A percentile compares a stretch with the other conserved stretches of the same genome.
phyloP scores from a whole-genome alignment of 2,888 invertebrate species.

The Temnothorax unifasciatus region DNA sequence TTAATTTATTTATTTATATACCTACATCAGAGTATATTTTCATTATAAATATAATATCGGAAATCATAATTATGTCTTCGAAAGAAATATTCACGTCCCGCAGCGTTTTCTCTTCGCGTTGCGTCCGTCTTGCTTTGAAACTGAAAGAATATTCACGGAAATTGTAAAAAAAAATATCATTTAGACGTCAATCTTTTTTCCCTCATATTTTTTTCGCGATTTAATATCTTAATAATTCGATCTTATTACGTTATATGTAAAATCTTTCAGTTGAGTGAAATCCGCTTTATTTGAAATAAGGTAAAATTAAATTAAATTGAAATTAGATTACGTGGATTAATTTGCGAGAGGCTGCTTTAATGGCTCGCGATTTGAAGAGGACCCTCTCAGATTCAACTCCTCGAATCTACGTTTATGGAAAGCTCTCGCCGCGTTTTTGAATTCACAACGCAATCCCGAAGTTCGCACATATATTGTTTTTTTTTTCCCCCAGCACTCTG shows the following conservation, averaged over 20 bases:
- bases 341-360: conserved; percentile 14
- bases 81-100: not conserved
- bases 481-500: not conserved
- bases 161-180: not conserved
- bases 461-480: not conserved
- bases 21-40: not conserved
- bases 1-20: conserved; percentile 2
- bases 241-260: conserved; percentile 21
- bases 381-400: conserved; percentile 1
- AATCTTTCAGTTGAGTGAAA: conserved; percentile 16
- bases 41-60: not conserved
- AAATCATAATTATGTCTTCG: not conserved
- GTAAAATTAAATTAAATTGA: conserved; percentile 24
- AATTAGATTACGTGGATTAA: conserved; percentile 36
- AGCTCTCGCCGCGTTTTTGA: conserved; percentile 4
- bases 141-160: not conserved
- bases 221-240: conserved; percentile 28
- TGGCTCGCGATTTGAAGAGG: conserved; percentile 15
- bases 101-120: not conserved
- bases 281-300: conserved; percentile 34
- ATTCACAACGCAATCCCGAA: conserved; percentile 23
- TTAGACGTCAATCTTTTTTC: not conserved
- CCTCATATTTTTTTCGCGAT: not conserved
- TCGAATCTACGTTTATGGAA: not conserved
- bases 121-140: not conserved